Evolutionary conservation across 2,888 invertebrate species (phyloP).

Genomic region (Chymomyza procnemis): DNA sequence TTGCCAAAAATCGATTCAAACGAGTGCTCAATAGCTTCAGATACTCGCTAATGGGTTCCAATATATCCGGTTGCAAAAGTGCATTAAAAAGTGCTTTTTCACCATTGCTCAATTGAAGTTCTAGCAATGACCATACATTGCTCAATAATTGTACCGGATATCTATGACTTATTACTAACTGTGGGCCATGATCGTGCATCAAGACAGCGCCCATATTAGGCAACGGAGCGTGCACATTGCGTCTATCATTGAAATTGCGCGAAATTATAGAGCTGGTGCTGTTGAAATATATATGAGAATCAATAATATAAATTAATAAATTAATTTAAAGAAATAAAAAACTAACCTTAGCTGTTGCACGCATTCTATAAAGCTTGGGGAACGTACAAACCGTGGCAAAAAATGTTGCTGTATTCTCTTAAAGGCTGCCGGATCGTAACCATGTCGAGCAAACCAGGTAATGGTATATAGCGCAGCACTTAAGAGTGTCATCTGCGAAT

Average conservation of each 20-base stretch:
- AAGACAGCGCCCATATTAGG: conserved; percentile 76
- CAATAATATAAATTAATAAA: neutral
- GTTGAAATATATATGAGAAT: neutral
- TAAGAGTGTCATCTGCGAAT: conserved; percentile 75
- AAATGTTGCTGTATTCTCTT: conserved; percentile 68
- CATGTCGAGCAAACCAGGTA: conserved; percentile 61
- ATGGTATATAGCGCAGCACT: conserved; percentile 70
- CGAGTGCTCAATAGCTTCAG: conserved; percentile 51
- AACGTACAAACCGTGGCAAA: conserved; percentile 69
- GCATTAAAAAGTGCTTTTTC: conserved; percentile 58
- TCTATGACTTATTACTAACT: conserved; percentile 72
- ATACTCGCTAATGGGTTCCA: conserved; percentile 68
- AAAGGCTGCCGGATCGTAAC: conserved; percentile 54
- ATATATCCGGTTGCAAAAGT: conserved; percentile 60
- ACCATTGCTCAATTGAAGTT: conserved; percentile 45
- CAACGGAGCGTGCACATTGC: conserved; percentile 73
- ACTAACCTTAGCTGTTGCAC: conserved; percentile 66
- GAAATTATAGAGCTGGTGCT: conserved; percentile 73
- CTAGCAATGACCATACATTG: conserved; percentile 68
- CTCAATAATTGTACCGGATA: conserved; percentile 75
- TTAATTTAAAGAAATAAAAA: conserved; percentile 1
- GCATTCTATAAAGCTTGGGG: conserved; percentile 63
- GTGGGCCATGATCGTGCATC: conserved; percentile 69
- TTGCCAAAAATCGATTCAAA: conserved; percentile 67
- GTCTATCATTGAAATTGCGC: conserved; percentile 64